Base-by-base conservation (phyloP, 2,797 vertebrate genomes). In the Acanthis flammea region DNA sequence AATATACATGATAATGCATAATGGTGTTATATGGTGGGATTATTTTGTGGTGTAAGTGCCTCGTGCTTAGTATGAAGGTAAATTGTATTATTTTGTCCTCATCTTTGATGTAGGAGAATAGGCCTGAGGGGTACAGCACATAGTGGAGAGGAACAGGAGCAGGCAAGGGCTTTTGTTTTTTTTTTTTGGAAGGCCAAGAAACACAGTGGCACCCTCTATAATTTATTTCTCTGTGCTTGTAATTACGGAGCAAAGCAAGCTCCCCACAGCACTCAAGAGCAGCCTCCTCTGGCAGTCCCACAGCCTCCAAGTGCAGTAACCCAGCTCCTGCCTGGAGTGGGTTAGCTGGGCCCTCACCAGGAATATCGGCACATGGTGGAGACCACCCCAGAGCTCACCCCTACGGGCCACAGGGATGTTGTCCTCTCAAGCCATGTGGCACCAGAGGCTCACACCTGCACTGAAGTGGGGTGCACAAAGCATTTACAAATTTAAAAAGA, bases 1-100 rank as follows among this genome's bases (percentile, higher is more conserved):
- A 93, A 94, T 95, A 92, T 61, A 39, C 91, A 63, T 88, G 89
- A 84, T 88, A 92, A 96, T 88, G 76, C 66, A 57, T 88, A 86
- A 60, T 66, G 79, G 70, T 91, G 92, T 88, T 92, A 62, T 81
- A 74, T 81, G 82, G 82, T 71, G 41, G 73, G 87, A 91, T 95
- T 94, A 78, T 86, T 87, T 88, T 81, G 79, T 70, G 70, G 62
- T 39, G 7, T 77, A 79, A 89, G 33, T 88, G 92, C 86, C 78
- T 94, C 63, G 79, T 80, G 57, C 90, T 37, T 55, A 60, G 14
- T 68, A 41, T 8, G 47, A 94, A 72, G 50, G 61, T 44, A 68
- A 92, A 91, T 54, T 83, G 61, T 85, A 53, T 86, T 86, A 74
- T 74, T 96, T 92, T 90, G 50, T 85, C 81, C 78, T 83, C 24